phyloP scores from a whole-genome alignment of 2,797 vertebrate genomes.

The Leuciscus waleckii region DNA sequence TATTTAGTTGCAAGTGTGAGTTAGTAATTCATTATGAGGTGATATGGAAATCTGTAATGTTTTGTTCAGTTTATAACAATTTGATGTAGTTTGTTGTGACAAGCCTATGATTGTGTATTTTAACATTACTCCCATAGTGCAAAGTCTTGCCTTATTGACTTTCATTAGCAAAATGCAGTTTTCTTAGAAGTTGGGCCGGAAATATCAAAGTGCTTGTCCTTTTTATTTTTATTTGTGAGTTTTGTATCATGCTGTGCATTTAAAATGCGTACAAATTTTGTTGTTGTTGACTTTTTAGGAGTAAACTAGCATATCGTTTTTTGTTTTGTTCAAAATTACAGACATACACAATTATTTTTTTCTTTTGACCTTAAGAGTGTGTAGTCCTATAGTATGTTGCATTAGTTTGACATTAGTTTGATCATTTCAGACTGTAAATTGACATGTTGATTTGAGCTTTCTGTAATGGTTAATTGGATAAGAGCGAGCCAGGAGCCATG shows the following conservation, averaged over 20 bases:
- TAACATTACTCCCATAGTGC: neutral
- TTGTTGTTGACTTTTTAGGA: neutral
- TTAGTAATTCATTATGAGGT: neutral
- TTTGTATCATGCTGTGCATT: neutral
- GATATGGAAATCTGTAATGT: neutral
- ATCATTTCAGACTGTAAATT: constrained; percentile 3
- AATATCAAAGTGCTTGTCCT: neutral
- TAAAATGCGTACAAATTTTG: neutral
- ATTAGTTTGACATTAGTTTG: constrained; percentile 10
- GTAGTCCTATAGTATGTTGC: neutral
- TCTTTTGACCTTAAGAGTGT: neutral
- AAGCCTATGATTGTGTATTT: neutral
- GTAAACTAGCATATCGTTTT: neutral
- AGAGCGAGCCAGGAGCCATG: neutral
- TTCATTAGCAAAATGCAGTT: neutral
- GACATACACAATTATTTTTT: neutral
- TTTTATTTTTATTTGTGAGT: neutral
- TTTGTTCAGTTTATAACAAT: neutral
- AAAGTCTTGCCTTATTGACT: neutral
- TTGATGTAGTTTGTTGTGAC: neutral
- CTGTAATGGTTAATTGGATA: constrained; percentile 22
- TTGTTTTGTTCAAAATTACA: neutral
- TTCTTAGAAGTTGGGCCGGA: neutral
- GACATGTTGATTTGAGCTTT: constrained; percentile 17
- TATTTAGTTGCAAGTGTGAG: neutral